Percentiles rank a stretch among this genome's conserved stretches.
Conservation (phyloP, 2,797 vertebrate species). For the Gadopsis bispinosus region DNA sequence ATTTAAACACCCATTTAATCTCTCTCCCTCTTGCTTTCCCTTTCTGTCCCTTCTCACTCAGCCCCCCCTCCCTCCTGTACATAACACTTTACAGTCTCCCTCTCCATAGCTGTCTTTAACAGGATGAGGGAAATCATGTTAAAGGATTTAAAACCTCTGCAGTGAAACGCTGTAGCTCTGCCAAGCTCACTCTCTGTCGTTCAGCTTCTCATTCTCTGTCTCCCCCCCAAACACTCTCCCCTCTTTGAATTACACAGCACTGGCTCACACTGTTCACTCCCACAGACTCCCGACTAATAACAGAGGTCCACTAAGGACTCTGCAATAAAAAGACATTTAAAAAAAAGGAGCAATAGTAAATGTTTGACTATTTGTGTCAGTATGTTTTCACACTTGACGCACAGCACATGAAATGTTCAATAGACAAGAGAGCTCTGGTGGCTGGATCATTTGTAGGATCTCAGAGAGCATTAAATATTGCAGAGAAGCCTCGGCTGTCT, state of each 20-base stretch:
- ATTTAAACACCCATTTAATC: conserved; percentile 76
- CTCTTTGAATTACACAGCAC: conserved; percentile 63
- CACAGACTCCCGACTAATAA: conserved; percentile 61
- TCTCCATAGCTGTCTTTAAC: conserved; percentile 80
- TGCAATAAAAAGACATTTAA: conserved; percentile 22
- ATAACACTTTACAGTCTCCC: conserved; percentile 75
- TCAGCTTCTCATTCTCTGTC: conserved; percentile 65
- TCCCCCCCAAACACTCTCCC: conserved; percentile 55
- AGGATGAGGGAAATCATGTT: conserved; percentile 86
- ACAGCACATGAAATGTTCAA: not conserved
- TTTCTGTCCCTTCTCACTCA: conserved; percentile 65
- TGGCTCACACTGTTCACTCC: conserved; percentile 56
- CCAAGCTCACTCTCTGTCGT: conserved; percentile 70
- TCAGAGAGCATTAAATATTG: conserved; percentile 35
- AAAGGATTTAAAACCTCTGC: conserved; percentile 84
- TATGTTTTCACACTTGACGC: conserved; percentile 30
- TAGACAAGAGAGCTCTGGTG: not conserved
- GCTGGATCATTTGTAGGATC: conserved; percentile 25
- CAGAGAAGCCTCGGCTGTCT: conserved; percentile 29
- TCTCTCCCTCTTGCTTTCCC: conserved; percentile 54
- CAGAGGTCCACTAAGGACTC: conserved; percentile 54
- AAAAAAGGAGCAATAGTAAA: conserved; percentile 7
- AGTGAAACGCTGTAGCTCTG: conserved; percentile 75
- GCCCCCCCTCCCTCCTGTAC: conserved; percentile 57
- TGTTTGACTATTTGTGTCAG: conserved; percentile 23